phyloP scores from a whole-genome alignment of 2,888 invertebrate species.

The Tetragnatha montana region DNA sequence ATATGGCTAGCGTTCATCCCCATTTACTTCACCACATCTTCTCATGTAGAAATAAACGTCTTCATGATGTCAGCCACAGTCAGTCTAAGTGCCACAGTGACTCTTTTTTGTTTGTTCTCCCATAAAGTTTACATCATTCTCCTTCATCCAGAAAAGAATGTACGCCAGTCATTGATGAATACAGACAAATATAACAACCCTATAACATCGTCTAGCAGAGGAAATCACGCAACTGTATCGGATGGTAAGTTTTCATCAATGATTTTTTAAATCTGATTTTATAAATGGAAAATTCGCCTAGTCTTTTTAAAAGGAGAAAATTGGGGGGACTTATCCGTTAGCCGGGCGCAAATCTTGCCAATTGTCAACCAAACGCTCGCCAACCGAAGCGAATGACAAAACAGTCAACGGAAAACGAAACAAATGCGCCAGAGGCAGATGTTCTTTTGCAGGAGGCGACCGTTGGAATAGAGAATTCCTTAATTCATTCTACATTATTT shows the following conservation, averaged over 20 bases:
- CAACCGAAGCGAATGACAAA: too few relatives aligned
- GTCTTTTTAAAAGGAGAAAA: background rate
- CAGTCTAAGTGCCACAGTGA: constrained; percentile 94
- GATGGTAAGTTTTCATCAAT: constrained; percentile 65
- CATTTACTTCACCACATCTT: constrained; percentile 81
- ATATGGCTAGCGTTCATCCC: constrained; percentile 78
- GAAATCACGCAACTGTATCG: constrained; percentile 64
- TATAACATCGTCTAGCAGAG: constrained; percentile 33
- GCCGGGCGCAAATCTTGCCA: too few relatives aligned
- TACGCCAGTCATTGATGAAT: constrained; percentile 81
- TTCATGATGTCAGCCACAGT: constrained; percentile 97
- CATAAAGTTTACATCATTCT: constrained; percentile 95
- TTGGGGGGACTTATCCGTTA: too few relatives aligned
- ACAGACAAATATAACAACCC: constrained; percentile 59
- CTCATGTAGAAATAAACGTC: constrained; percentile 86
- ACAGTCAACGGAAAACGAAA: too few relatives aligned
- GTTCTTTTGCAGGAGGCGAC: too few relatives aligned
- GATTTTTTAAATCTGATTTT: too few relatives aligned
- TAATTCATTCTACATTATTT: too few relatives aligned
- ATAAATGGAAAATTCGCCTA: background rate
- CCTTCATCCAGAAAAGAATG: constrained; percentile 90
- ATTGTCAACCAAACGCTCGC: too few relatives aligned
- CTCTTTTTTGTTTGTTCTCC: constrained; percentile 93
- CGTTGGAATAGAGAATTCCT: too few relatives aligned
- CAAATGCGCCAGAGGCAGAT: too few relatives aligned